Percentiles rank a stretch among this genome's conserved stretches.
Conservation (phyloP, 2,113 vertebrate genomes). For the Rhipidura dahli region DNA sequence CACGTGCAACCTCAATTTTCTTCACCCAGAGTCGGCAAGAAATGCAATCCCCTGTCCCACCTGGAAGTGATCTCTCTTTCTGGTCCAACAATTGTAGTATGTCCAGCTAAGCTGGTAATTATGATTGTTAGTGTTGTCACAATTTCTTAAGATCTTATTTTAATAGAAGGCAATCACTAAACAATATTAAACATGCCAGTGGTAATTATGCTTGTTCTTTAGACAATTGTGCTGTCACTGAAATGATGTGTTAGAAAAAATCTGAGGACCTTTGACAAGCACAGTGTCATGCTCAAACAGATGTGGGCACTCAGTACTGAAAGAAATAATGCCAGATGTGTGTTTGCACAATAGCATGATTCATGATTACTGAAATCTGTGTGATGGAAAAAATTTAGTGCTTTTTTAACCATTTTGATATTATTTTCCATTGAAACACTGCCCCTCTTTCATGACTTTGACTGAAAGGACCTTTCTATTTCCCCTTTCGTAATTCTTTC, state of each 20-base stretch:
- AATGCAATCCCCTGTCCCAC: constrained; percentile 23
- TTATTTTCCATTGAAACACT: background rate
- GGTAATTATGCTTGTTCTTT: constrained; percentile 17
- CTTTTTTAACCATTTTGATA: constrained; percentile 1
- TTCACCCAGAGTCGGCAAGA: background rate
- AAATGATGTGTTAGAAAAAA: background rate
- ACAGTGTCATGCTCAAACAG: background rate
- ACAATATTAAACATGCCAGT: constrained; percentile 1
- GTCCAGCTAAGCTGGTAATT: constrained; percentile 36
- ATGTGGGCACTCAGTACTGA: background rate
- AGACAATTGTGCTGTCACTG: constrained; percentile 29
- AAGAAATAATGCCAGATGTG: constrained; percentile 52
- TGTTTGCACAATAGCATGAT: constrained; percentile 32
- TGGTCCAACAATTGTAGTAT: background rate
- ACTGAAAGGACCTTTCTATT: background rate
- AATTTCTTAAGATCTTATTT: constrained; percentile 31
- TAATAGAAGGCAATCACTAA: constrained; percentile 35
- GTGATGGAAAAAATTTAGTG: background rate
- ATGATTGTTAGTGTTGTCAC: constrained; percentile 13
- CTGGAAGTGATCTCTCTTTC: constrained; percentile 55
- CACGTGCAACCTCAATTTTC: background rate
- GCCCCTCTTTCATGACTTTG: background rate
- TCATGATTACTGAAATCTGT: constrained; percentile 34
- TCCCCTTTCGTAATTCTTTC: background rate
- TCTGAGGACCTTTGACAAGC: constrained; percentile 28